Conservation (phyloP, 2,797 vertebrate species). For the Ibycter americanus region DNA sequence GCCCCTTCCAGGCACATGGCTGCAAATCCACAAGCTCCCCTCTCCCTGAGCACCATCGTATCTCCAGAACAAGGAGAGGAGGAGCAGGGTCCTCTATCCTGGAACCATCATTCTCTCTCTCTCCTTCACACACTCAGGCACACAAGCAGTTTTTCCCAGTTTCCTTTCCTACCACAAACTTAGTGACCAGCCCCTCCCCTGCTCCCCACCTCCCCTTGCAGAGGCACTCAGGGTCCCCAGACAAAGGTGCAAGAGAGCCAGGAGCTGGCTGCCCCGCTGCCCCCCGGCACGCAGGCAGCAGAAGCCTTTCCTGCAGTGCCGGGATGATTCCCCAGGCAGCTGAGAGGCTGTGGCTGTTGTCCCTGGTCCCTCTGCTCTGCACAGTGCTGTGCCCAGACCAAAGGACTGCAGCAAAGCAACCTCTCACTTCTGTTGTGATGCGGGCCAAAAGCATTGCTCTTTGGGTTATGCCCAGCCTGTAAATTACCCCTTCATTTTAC, state of each 20-base stretch:
- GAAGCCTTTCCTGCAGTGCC: not conserved
- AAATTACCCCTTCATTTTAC: not conserved
- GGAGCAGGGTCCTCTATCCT: not conserved
- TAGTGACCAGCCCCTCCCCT: not conserved
- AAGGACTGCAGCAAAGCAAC: not conserved
- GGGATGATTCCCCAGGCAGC: not conserved
- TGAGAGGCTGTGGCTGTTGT: not conserved
- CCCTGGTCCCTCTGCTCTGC: not conserved
- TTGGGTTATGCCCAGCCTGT: not conserved
- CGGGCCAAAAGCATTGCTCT: not conserved
- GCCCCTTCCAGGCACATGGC: accelerated
- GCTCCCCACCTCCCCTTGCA: not conserved
- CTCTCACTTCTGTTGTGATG: not conserved
- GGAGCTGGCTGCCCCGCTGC: not conserved
- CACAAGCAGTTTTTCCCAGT: not conserved
- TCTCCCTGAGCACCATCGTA: not conserved
- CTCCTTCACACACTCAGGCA: not conserved
- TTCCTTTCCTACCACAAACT: not conserved
- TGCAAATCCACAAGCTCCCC: not conserved
- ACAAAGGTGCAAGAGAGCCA: not conserved
- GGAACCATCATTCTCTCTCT: accelerated
- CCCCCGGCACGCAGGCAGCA: not conserved
- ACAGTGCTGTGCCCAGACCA: not conserved
- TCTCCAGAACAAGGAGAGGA: not conserved
- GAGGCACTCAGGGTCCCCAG: not conserved